These are phyloP conservation scores for Pangasius djambal DNA, from an alignment of 2,797 vertebrate species.

Conservation along the genomic window DNA sequence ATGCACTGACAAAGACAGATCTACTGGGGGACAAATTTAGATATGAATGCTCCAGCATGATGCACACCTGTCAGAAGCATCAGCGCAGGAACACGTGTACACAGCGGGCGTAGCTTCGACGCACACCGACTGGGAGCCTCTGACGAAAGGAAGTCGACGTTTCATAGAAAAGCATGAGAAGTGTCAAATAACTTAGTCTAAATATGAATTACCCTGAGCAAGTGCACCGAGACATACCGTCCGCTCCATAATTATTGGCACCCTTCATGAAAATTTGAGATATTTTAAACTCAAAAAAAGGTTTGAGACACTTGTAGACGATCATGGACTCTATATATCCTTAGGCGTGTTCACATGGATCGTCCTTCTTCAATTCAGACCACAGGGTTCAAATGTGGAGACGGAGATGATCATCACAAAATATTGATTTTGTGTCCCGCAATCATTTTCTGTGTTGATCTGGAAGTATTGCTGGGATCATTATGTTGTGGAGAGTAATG, in stretches of 20 bases:
- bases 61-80: slow-evolving; percentile 7
- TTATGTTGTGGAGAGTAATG: background rate
- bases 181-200: background rate
- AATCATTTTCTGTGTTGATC: background rate
- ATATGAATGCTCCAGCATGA: background rate
- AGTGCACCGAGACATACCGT: background rate
- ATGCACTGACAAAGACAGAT: background rate
- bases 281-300: background rate
- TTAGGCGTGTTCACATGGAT: background rate
- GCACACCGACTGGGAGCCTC: background rate
- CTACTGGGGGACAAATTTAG: background rate
- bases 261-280: background rate
- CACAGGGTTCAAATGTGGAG: background rate
- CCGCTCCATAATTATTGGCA: background rate
- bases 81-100: background rate
- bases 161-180: background rate
- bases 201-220: background rate
- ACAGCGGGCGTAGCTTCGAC: background rate
- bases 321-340: background rate
- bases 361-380: background rate
- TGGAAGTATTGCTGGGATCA: background rate
- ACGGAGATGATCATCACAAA: background rate
- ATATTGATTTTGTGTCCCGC: background rate
- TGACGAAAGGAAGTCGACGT: background rate
- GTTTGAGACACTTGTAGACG: background rate